Conservation (phyloP, 1,140 invertebrate genomes). For the Pogonomyrmex californicus region DNA sequence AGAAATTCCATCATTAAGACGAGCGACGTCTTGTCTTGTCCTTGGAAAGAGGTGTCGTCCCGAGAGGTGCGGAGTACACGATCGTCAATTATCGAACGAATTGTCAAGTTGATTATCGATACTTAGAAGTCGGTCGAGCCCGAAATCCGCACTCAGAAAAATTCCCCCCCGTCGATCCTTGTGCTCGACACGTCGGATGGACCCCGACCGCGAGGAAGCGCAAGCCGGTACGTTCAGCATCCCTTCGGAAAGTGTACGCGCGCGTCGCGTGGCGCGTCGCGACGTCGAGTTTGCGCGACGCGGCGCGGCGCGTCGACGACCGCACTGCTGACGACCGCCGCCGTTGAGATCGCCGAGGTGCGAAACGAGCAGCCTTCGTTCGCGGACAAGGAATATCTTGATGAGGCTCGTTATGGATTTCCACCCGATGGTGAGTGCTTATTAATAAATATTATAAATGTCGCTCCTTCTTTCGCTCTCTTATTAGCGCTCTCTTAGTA, state of each 20-base stretch:
- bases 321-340: neutral
- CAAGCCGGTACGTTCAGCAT: constrained; percentile 1
- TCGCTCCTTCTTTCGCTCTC: neutral
- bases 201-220: constrained; percentile 17
- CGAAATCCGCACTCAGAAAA: neutral
- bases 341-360: constrained; percentile 3
- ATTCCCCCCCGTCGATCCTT: constrained; percentile 5
- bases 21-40: neutral
- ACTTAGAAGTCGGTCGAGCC: too few species aligned
- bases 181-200: constrained; percentile 28
- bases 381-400: constrained; percentile 34
- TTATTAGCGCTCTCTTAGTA: too few species aligned
- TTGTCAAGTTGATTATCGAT: neutral
- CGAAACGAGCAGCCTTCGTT: constrained; percentile 20
- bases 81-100: neutral
- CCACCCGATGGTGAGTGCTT: constrained; percentile 77
- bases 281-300: constrained; percentile 21
- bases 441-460: neutral
- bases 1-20: neutral
- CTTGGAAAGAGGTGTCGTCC: neutral
- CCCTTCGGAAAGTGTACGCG: constrained; percentile 3
- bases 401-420: constrained; percentile 80
- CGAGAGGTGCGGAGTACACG: neutral
- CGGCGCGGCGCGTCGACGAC: constrained; percentile 1
- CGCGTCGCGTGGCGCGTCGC: constrained; percentile 26